Base-by-base conservation (phyloP, 2,113 vertebrate species). In the Lepisosteus osseus region DNA sequence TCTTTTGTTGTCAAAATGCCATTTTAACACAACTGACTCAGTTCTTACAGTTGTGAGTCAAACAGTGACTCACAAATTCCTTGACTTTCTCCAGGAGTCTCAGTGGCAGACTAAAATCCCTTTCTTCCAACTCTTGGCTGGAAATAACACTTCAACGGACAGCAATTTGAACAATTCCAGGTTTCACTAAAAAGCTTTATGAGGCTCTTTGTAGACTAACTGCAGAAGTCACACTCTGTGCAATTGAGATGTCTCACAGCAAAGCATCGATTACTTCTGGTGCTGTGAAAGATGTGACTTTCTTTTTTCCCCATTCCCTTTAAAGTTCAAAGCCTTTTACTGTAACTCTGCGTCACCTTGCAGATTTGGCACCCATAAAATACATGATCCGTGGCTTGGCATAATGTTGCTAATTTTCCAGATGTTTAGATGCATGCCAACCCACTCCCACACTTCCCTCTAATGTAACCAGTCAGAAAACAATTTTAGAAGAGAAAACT, bases 1-100 rank as follows among this genome's bases (percentile, higher is more conserved):
- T 73, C 77, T 78, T 67, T 62, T 56, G 7, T 29, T 70, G 68
- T 75, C 79, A 84, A 81, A 51, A 82, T 72, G 67, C 79, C 78
- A 82, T 84, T 90, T 86, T 88, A 84, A 80, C 88, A 87, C 78
- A 72, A 72, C 82, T 78, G 77, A 69, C 77, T 74, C 79, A 89
- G 79, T 89, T 89, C 86, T 89, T 79, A 83, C 85, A 89, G 82
- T 83, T 79, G 79, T 82, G 84, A 88, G 88, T 90, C 85, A 91
- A 91, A 90, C 84, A 76, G 84, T 92, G 90, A 92, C 88, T 91
- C 91, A 92, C 81, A 88, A 82, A 91, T 92, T 91, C 90, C 89
- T 90, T 67, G 61, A 71, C 40, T 65, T 65, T 77, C 73, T 74
- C 73, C 76, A 80, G 67, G 62, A 41, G 70, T 73, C 79, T 74